phyloP scores from a whole-genome alignment of 2,797 vertebrate species.

The Poliocrania exsul region DNA sequence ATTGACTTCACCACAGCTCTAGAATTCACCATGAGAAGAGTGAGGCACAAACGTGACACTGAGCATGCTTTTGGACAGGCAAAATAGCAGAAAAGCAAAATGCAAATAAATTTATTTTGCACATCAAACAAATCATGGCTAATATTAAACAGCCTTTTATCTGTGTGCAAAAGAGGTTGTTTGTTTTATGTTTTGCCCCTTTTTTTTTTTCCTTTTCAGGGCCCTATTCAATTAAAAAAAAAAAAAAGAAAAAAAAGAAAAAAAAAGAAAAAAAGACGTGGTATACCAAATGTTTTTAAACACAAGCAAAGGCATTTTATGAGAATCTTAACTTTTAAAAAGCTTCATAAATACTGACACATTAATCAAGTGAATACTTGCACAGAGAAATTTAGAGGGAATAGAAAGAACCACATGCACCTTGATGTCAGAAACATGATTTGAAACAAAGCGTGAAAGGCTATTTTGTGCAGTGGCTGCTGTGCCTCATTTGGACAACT shows the following conservation, averaged over 20 bases:
- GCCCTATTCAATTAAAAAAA: background rate
- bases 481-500: background rate
- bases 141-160: slow-evolving; percentile 38
- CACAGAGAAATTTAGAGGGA: background rate
- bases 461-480: background rate
- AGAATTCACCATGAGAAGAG: background rate
- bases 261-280: no score
- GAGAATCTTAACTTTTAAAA: background rate
- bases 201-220: background rate
- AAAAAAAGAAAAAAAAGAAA: no score
- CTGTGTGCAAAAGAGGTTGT: background rate
- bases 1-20: background rate
- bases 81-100: slow-evolving; percentile 9
- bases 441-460: background rate
- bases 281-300: background rate
- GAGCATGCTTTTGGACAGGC: background rate
- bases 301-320: background rate
- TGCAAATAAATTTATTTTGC: slow-evolving; percentile 49
- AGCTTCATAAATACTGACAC: background rate
- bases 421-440: background rate
- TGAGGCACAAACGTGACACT: background rate
- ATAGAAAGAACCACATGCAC: background rate
- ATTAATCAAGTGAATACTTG: background rate
- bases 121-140: slow-evolving; percentile 39
- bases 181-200: background rate